A percentile compares a stretch with the other conserved stretches of the same genome.
phyloP scores from a whole-genome alignment of 1,140 invertebrate species.

The Luehdorfia chinensis region DNA sequence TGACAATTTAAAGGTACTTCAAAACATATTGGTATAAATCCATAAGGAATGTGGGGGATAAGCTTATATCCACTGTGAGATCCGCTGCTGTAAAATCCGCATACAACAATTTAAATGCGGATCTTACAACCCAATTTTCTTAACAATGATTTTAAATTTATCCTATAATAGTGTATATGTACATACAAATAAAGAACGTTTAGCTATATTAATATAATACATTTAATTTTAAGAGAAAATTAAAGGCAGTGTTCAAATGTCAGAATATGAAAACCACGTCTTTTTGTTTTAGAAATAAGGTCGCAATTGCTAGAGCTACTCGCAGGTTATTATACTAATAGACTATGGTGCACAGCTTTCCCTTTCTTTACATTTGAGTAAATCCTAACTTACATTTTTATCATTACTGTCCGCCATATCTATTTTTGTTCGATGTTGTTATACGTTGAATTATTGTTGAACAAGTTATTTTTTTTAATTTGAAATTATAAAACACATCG shows the following conservation, averaged over 20 bases:
- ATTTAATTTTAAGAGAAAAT: background rate
- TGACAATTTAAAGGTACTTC: no score
- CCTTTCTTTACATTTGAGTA: background rate
- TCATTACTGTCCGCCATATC: background rate
- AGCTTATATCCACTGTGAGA: no score
- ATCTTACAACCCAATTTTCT: background rate
- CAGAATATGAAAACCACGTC: no score
- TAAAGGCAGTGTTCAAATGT: conserved; percentile 8
- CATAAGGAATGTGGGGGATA: no score
- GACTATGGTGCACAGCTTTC: background rate
- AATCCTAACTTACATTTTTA: background rate
- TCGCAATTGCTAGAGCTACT: background rate
- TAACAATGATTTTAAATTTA: conserved; percentile 6
- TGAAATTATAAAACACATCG: no score
- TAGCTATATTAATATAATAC: conserved; percentile 4
- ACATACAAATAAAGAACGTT: conserved; percentile 6
- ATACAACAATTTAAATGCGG: background rate
- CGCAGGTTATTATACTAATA: no score
- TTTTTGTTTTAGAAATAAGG: background rate
- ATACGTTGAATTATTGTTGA: no score
- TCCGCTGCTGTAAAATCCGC: background rate
- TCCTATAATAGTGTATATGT: conserved; percentile 8
- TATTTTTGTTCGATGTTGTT: no score
- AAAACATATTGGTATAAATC: no score
- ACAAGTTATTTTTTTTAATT: no score